Percentiles rank a stretch among this genome's conserved stretches.
Evolutionary conservation across 2,113 vertebrate species (phyloP).

Genomic region (Sebastes fasciatus): DNA sequence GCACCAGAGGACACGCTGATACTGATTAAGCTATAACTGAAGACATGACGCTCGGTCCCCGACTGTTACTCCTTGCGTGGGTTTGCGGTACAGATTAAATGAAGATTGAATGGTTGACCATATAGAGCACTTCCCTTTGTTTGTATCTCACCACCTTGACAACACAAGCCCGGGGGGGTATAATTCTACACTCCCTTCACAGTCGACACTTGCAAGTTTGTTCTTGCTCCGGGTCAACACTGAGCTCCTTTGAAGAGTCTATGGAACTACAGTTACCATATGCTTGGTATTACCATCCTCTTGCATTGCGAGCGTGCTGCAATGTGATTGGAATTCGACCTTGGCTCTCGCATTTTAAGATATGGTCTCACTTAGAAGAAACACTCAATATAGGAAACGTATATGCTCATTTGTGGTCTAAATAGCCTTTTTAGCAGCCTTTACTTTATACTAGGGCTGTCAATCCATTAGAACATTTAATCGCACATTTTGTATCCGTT

Average conservation of each 20-base stretch:
- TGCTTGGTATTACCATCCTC: conserved; percentile 76
- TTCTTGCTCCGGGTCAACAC: conserved; percentile 70
- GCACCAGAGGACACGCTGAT: conserved; percentile 24
- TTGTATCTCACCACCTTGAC: conserved; percentile 38
- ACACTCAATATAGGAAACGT: conserved; percentile 16
- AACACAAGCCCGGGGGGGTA: conserved; percentile 38
- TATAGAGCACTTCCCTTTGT: background rate
- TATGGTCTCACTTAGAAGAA: conserved; percentile 41
- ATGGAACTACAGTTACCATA: conserved; percentile 68
- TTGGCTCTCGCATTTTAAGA: conserved; percentile 49
- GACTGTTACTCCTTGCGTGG: background rate
- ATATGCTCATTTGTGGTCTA: background rate
- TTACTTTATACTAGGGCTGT: background rate
- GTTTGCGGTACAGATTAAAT: background rate
- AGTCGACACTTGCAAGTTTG: conserved; percentile 57
- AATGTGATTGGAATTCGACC: conserved; percentile 70
- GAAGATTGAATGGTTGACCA: background rate
- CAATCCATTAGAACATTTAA: too few relatives aligned
- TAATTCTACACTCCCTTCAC: conserved; percentile 61
- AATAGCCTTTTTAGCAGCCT: background rate
- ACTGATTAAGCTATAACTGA: conserved; percentile 17
- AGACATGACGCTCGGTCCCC: background rate
- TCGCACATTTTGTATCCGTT: too few relatives aligned
- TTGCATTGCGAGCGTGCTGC: conserved; percentile 52
- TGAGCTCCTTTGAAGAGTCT: conserved; percentile 69